Conservation (phyloP, 2,113 vertebrate genomes). For the Oriolus oriolus region DNA sequence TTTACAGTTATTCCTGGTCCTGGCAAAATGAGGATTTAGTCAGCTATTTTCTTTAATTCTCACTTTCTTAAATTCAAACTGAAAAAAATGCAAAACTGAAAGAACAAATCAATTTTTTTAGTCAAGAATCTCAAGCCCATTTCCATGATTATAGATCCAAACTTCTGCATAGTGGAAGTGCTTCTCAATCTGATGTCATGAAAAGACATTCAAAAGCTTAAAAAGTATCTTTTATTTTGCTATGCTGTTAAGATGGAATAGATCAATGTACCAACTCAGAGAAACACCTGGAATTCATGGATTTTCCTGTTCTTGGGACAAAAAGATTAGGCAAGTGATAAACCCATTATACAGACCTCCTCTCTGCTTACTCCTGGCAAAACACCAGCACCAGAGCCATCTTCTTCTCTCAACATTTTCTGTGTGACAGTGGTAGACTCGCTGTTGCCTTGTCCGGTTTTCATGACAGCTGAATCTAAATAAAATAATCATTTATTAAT, state of each 20-base stretch:
- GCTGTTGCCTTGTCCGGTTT: conserved; percentile 1
- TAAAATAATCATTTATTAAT: neutral
- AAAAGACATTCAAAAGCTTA: neutral
- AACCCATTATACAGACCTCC: conserved; percentile 41
- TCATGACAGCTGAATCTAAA: conserved; percentile 34
- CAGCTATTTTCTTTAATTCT: neutral
- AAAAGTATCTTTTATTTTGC: neutral
- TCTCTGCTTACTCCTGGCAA: neutral
- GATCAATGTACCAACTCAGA: neutral
- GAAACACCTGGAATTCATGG: neutral
- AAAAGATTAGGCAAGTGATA: neutral
- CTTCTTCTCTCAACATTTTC: neutral
- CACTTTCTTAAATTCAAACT: neutral
- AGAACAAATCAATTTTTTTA: neutral
- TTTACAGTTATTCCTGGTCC: neutral
- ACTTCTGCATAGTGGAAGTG: neutral
- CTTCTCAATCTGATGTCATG: neutral
- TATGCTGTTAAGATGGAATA: neutral
- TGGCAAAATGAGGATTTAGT: neutral
- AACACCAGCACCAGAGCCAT: conserved; percentile 23
- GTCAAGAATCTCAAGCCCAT: neutral
- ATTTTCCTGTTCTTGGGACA: neutral
- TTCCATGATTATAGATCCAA: neutral
- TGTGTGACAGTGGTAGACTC: neutral
- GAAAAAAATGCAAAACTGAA: neutral